Base-by-base conservation (phyloP, 2,888 invertebrate species). In the Atrina japonica region DNA sequence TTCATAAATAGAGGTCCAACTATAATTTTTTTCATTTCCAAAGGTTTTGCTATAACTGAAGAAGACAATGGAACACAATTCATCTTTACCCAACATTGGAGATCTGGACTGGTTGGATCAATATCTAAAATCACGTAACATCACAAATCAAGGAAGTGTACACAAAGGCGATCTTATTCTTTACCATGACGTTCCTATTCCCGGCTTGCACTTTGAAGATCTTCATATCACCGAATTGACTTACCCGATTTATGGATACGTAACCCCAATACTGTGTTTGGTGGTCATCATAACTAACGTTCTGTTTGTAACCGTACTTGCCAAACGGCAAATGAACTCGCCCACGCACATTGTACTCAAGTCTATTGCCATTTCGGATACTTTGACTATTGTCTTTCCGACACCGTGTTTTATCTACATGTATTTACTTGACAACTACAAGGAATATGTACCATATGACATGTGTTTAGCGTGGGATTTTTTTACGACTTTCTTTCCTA, bases 281-380 rank as follows among this genome's bases (percentile, higher is more conserved):
- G 35, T 66, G 21, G 65, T 66, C 47, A 21, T 47, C 35, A 47
- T 66, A 6, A 66, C 65, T 11, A 66, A 66, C 35, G 9, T 53
- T 49, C 47, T 66, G 18, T 66, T 66, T 14, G 45, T 66, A 11
- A 35, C 35, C 1, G 56, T 56, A 1, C 56, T 66, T 56, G 30
- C 56, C 35, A 53, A 41, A 14, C 21, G 55, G 23, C 45, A 56
- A 30, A 55, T 66, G 65, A 66, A 66, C 47, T 66, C 65, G 0
- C 56, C 65, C 7, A 66, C 65, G 7, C 65, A 66, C 47, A 56
- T 66, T 35, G 23, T 66, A 30, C 65, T 66, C 7, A 43, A 47
- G 16, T 56, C 30, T 29, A 66, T 66, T 21, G 65, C 65, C 16
- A 29, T 66, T 21, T 25, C 47, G 7, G 65, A 66, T 14, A 66